Evolutionary conservation across 2,113 vertebrate genomes (phyloP).

Genomic region (Paramormyrops kingsleyae): DNA sequence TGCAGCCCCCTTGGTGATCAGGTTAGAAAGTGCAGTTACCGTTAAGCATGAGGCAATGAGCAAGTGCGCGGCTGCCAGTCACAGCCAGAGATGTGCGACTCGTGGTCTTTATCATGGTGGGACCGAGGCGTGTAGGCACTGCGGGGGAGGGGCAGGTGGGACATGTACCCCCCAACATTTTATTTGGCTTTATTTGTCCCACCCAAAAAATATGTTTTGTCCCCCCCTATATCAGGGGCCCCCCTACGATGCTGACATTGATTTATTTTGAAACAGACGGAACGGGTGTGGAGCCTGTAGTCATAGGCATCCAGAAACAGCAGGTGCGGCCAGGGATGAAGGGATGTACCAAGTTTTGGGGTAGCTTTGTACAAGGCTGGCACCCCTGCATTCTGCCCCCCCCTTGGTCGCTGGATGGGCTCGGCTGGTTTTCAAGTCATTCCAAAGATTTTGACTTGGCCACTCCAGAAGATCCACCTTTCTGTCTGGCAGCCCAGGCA

Average conservation of each 20-base stretch:
- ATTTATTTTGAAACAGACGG: neutral
- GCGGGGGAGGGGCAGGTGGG: neutral
- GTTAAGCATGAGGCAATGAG: neutral
- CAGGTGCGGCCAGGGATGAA: neutral
- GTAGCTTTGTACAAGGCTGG: neutral
- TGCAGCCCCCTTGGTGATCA: conserved; percentile 17
- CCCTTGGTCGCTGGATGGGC: neutral
- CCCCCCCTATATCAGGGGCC: neutral
- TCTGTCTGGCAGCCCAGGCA: neutral
- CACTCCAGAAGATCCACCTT: neutral
- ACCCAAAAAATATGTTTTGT: neutral
- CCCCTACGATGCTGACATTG: neutral
- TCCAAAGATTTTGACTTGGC: neutral
- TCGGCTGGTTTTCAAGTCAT: neutral
- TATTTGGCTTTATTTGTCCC: neutral
- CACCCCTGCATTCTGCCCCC: neutral
- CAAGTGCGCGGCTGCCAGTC: neutral
- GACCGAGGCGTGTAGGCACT: neutral
- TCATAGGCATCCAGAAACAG: neutral
- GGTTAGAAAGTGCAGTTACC: conserved; percentile 19
- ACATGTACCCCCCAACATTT: neutral
- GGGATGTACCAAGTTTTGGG: neutral
- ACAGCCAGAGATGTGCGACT: too few species aligned
- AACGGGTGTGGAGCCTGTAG: neutral
- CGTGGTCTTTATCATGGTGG: neutral